Evolutionary conservation across 92 coral and sea anemone species (phyloP).

Genomic region (Palythoa grandis): DNA sequence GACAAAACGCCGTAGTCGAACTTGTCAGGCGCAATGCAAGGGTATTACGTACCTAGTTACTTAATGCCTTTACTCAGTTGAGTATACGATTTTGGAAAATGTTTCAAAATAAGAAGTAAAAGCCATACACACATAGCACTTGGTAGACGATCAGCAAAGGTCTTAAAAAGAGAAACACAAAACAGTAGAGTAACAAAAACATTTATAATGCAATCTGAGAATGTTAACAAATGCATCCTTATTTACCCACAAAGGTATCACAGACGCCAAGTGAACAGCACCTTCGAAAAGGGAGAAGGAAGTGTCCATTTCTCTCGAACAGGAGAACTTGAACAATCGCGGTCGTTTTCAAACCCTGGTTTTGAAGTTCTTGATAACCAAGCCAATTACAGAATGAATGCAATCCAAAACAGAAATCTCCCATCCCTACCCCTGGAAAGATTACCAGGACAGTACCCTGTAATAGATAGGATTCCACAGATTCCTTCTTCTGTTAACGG

Average conservation of each 20-base stretch:
- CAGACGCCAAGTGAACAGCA: background rate
- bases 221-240: background rate
- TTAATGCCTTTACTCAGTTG: no score
- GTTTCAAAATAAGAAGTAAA: background rate
- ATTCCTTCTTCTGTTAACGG: background rate
- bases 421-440: constrained; percentile 20
- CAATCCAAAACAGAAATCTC: background rate
- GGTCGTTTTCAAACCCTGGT: constrained; percentile 19
- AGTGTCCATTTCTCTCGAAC: background rate
- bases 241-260: background rate
- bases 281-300: background rate
- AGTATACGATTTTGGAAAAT: no score
- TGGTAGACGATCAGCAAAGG: no score
- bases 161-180: no score
- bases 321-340: background rate
- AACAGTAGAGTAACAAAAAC: background rate
- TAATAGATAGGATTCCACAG: constrained; percentile 12
- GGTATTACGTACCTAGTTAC: no score
- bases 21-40: no score
- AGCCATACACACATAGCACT: background rate
- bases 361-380: constrained; percentile 9
- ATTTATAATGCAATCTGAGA: background rate
- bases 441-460: constrained; percentile 30
- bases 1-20: no score
- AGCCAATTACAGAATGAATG: constrained; percentile 2